Evolutionary conservation across 2,797 vertebrate species (phyloP).

Genomic region (Fratercula arctica): DNA sequence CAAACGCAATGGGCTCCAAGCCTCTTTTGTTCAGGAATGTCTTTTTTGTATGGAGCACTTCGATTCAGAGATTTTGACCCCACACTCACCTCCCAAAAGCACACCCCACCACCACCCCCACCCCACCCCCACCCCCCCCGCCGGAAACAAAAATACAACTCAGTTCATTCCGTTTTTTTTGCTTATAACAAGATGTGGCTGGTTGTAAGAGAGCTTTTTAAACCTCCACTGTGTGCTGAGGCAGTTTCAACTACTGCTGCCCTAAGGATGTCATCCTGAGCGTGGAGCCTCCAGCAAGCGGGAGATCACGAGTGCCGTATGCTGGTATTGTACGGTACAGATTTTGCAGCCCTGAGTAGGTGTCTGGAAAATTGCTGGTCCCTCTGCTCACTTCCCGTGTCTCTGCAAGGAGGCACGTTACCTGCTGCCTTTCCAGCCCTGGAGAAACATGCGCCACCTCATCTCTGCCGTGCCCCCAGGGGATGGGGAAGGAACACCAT

Average conservation of each 20-base stretch:
- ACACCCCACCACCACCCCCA: no score
- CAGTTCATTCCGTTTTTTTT: background rate
- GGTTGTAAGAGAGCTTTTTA: background rate
- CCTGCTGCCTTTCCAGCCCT: background rate
- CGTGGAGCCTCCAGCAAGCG: background rate
- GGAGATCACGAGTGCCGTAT: background rate
- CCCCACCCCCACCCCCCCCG: no score
- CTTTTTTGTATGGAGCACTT: background rate
- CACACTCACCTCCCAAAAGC: background rate
- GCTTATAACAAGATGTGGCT: background rate
- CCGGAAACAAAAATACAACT: background rate
- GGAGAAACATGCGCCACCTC: background rate
- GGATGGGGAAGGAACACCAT: background rate
- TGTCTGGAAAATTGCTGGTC: background rate
- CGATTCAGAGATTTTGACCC: background rate
- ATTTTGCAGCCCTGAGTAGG: background rate
- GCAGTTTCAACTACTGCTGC: background rate
- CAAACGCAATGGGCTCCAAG: background rate
- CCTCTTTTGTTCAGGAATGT: background rate
- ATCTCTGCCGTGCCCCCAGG: background rate
- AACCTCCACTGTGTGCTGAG: background rate
- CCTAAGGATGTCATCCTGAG: background rate
- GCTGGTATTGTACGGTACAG: accelerated
- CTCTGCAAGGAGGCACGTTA: background rate
- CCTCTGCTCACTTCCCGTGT: background rate